Conservation (phyloP, 2,888 invertebrate genomes). For the Drosophila acutilabella region DNA sequence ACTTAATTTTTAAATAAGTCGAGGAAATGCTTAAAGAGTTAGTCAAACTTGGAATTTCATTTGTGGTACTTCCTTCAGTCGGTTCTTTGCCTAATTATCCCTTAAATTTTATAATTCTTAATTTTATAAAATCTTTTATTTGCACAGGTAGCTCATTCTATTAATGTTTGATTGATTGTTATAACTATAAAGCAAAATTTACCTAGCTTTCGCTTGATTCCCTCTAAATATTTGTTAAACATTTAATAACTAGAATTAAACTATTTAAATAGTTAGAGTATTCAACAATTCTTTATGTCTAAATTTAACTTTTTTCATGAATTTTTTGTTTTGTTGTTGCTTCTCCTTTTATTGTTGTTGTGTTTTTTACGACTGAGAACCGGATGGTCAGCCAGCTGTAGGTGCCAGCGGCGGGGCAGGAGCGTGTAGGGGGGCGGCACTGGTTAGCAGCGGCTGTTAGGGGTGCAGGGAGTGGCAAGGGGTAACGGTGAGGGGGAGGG, state of each 20-base stretch:
- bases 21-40: too few species aligned
- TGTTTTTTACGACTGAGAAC: conserved; percentile 65
- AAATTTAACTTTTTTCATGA: conserved; percentile 18
- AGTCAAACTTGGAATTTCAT: too few species aligned
- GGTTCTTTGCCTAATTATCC: too few species aligned
- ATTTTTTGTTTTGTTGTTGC: conserved; percentile 24
- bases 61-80: too few species aligned
- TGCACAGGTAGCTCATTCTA: too few species aligned
- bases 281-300: background rate
- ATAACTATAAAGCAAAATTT: too few species aligned
- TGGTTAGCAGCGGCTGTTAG: conserved; percentile 7
- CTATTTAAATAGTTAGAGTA: background rate
- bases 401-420: background rate
- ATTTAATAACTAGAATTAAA: too few species aligned
- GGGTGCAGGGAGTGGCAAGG: background rate
- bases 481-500: background rate
- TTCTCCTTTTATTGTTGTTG: conserved; percentile 40
- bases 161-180: too few species aligned
- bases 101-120: too few species aligned
- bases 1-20: background rate
- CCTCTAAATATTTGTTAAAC: too few species aligned
- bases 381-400: conserved; percentile 65
- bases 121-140: too few species aligned
- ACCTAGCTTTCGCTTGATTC: too few species aligned
- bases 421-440: background rate